Evolutionary conservation across 2,797 vertebrate species (phyloP).

Genomic region (Gadopsis bispinosus): DNA sequence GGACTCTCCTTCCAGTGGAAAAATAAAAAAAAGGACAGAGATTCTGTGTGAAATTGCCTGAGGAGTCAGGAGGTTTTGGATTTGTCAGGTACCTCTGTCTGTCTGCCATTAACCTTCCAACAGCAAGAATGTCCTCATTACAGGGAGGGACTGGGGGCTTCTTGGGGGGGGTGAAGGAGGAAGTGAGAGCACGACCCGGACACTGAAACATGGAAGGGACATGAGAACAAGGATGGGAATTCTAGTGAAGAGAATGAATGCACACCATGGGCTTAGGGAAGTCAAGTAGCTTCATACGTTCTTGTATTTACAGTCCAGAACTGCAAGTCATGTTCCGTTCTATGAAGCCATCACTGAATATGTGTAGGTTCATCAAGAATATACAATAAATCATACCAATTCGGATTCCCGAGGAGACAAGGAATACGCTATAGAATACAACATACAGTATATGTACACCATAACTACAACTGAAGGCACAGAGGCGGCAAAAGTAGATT

Average conservation of each 20-base stretch:
- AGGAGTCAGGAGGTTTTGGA: slow-evolving; percentile 78
- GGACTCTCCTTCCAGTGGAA: slow-evolving; percentile 74
- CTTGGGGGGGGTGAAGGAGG: slow-evolving; percentile 7
- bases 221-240: slow-evolving; percentile 36
- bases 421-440: background rate
- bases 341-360: background rate
- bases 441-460: background rate
- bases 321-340: background rate
- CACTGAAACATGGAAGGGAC: slow-evolving; percentile 41
- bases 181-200: slow-evolving; percentile 26
- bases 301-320: slow-evolving; percentile 14
- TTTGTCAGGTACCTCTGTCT: slow-evolving; percentile 72
- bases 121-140: slow-evolving; percentile 86
- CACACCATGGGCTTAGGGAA: background rate
- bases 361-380: background rate
- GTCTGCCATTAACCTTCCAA: slow-evolving; percentile 84
- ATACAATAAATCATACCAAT: background rate
- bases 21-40: slow-evolving; percentile 52
- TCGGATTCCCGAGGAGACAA: background rate
- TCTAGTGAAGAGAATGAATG: slow-evolving; percentile 1
- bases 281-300: slow-evolving; percentile 8
- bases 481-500: background rate
- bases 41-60: slow-evolving; percentile 86
- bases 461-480: background rate
- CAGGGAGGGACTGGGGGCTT: slow-evolving; percentile 39